phyloP scores from a whole-genome alignment of 2,888 invertebrate species.

The Noctua pronuba region DNA sequence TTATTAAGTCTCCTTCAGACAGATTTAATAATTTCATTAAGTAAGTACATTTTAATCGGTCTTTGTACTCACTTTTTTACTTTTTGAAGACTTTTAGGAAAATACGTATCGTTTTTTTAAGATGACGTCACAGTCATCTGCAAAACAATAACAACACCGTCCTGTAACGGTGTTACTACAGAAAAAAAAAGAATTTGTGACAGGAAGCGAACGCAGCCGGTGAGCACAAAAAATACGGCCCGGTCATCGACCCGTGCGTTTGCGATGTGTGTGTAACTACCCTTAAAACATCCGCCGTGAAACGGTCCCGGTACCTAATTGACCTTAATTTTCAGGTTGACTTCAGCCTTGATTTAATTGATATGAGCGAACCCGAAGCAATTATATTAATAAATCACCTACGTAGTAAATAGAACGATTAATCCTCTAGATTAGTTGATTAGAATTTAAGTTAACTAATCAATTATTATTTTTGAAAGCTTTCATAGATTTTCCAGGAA shows the following conservation, averaged over 20 bases:
- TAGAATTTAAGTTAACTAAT: background rate
- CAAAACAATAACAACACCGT: constrained; percentile 72
- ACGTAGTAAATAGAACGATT: background rate
- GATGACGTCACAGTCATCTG: constrained; percentile 62
- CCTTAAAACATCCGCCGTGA: constrained; percentile 73
- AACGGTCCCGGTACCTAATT: constrained; percentile 56
- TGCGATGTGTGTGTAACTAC: constrained; percentile 70
- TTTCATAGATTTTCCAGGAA: background rate
- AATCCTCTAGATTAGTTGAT: constrained; percentile 25
- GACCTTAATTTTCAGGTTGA: constrained; percentile 55
- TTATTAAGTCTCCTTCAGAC: constrained; percentile 2
- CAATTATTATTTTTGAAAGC: background rate
- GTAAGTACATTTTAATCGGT: constrained; percentile 1
- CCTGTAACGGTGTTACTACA: constrained; percentile 80
- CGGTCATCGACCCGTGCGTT: constrained; percentile 82
- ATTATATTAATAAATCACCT: constrained; percentile 8
- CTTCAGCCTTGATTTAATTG: constrained; percentile 44
- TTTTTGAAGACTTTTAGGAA: background rate
- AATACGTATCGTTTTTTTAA: background rate
- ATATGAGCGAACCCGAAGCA: constrained; percentile 22
- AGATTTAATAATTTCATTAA: background rate
- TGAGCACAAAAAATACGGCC: constrained; percentile 79
- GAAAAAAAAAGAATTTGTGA: constrained; percentile 85
- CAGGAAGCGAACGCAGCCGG: constrained; percentile 88
- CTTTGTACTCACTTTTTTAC: background rate